Percentiles rank a stretch among this genome's conserved stretches.
These are phyloP conservation scores for Sitta carolinensis DNA, from an alignment of 2,797 vertebrate species.

Conservation along the genomic window DNA sequence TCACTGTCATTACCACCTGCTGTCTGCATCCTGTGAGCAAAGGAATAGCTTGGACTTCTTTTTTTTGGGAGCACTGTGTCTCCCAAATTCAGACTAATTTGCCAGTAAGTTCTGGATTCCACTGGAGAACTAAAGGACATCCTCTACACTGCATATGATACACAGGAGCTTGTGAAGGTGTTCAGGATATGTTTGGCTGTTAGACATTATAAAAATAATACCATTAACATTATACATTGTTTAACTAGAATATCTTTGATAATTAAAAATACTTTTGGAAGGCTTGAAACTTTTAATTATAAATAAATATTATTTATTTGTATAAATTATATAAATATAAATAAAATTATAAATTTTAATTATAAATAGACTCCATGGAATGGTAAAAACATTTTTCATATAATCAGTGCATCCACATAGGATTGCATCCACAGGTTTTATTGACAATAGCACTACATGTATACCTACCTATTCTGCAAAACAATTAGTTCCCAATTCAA, in stretches of 20 bases:
- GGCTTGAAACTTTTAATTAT: conserved; percentile 30
- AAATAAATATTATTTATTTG: conserved; percentile 32
- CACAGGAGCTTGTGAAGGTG: neutral
- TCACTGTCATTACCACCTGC: fast-evolving
- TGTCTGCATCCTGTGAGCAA: fast-evolving
- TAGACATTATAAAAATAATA: conserved; percentile 17
- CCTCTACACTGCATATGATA: neutral
- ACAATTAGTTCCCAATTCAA: neutral
- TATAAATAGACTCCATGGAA: conserved; percentile 41
- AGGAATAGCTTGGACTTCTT: neutral
- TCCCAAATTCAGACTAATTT: neutral
- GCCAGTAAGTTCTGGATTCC: neutral
- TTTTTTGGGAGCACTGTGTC: too few relatives aligned
- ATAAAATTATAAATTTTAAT: too few relatives aligned
- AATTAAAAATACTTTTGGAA: conserved; percentile 48
- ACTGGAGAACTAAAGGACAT: neutral
- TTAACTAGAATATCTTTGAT: conserved; percentile 1
- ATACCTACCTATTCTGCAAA: neutral
- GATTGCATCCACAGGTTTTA: neutral
- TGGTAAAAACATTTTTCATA: conserved; percentile 45
- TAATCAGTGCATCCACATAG: conserved; percentile 11
- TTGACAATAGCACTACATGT: neutral
- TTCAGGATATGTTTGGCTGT: neutral
- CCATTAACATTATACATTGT: conserved; percentile 26
- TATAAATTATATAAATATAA: too few relatives aligned